Conservation (phyloP, 2,113 vertebrate species). For the Cyanoderma ruficeps region DNA sequence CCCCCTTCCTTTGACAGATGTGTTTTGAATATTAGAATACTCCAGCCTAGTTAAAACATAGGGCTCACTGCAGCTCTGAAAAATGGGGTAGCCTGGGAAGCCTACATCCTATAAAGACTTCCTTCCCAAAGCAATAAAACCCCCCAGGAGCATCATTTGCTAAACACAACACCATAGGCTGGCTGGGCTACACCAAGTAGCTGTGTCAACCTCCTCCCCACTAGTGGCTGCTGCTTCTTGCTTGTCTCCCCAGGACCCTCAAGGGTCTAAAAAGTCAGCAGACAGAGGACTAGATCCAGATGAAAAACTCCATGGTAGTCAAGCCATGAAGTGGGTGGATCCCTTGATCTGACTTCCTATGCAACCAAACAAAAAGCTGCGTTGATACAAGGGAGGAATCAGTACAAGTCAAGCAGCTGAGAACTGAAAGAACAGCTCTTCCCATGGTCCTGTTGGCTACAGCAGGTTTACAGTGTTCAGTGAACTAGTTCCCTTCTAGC, state of each 20-base stretch:
- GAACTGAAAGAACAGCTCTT: not conserved
- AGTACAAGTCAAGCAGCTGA: not conserved
- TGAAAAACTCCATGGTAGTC: not conserved
- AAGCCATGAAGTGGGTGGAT: not conserved
- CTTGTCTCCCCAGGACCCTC: not conserved
- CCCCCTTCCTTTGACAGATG: not conserved
- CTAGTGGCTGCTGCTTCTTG: not conserved
- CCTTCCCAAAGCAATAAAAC: not conserved
- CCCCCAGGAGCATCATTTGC: not conserved
- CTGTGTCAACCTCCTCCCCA: accelerated
- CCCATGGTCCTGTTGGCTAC: not conserved
- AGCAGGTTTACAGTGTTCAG: not conserved
- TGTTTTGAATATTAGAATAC: not conserved
- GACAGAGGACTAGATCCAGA: not conserved
- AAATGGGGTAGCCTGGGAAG: not conserved
- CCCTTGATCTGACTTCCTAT: not conserved
- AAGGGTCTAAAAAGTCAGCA: not conserved
- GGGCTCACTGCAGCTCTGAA: not conserved
- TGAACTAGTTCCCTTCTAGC: not conserved
- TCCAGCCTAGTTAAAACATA: not conserved
- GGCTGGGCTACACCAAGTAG: not conserved
- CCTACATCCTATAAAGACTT: not conserved
- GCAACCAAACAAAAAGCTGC: not conserved
- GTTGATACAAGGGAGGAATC: not conserved
- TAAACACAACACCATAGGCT: accelerated